phyloP scores from a whole-genome alignment of 1,140 invertebrate species.

The Acromyrmex echinatior region DNA sequence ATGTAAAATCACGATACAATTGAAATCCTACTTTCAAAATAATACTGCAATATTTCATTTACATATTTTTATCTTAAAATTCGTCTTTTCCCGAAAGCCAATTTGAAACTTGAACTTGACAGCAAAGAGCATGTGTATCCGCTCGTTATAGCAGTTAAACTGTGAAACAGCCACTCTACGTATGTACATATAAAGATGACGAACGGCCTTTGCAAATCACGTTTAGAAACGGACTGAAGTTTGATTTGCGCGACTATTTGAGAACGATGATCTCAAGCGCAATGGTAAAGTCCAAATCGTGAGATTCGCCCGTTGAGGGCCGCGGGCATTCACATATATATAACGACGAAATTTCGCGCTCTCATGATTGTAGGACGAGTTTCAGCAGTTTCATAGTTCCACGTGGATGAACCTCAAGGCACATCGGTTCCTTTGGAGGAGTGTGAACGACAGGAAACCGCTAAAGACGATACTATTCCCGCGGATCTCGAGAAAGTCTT shows the following conservation, averaged over 20 bases:
- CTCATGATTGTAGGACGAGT: not conserved
- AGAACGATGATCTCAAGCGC: slow-evolving; percentile 53
- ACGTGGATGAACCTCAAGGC: slow-evolving; percentile 26
- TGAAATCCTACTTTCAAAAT: not conserved
- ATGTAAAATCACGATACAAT: not conserved
- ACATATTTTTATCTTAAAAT: not conserved
- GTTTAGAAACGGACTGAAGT: not conserved
- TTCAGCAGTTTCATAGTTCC: not conserved
- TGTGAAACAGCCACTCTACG: slow-evolving; percentile 1
- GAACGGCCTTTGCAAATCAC: slow-evolving; percentile 10
- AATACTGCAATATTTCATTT: not conserved
- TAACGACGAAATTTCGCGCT: slow-evolving; percentile 28
- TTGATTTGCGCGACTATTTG: slow-evolving; percentile 49
- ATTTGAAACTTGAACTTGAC: slow-evolving; percentile 14
- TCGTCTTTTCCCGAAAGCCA: not conserved
- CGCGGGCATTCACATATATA: not conserved
- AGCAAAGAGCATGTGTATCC: not conserved
- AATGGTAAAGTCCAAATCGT: not conserved
- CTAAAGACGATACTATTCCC: not conserved
- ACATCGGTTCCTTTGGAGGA: not conserved
- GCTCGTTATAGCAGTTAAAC: not conserved
- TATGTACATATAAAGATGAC: slow-evolving; percentile 22
- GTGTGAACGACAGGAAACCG: slow-evolving; percentile 22
- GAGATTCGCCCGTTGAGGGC: not conserved
- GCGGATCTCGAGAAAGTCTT: not conserved